Base-by-base conservation (phyloP, 2,888 invertebrate genomes). In the Coleophora deauratella region DNA sequence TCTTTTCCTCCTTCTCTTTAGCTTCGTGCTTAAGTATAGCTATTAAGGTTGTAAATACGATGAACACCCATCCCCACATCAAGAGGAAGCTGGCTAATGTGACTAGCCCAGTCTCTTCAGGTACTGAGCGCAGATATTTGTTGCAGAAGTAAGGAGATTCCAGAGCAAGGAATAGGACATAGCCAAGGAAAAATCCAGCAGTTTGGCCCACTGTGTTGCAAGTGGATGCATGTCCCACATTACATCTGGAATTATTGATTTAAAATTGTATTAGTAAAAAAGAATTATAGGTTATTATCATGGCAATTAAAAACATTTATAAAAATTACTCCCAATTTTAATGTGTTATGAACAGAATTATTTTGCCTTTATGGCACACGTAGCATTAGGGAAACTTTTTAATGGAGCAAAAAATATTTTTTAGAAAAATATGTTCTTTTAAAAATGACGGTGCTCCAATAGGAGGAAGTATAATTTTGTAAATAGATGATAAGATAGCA, bases 201-300 rank as follows among this genome's bases (percentile, higher is more conserved):
- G 98, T 99, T 85, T 99, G 99, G 2, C 99, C 99, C 0, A 99
- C 97, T 56, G 96, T 95, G 68, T 99, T 99, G 68, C 99, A 99
- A 0, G 99, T 99, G 1, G 99, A 99, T 0, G 99, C 99, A 85
- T 99, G 97, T 2, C 96, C 97, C 3, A 99, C 97, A 82, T 99
- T 99, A 57, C 92, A 88, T 55, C 94, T 94, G 69, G 35, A 87
- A 41, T 38, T 13, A 14, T 15, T 31, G 27, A 10, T 12, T 35
- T 40, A 9, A n/a, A 36, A 3, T 4, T 11, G n/a, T n/a, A n/a
- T n/a, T n/a, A n/a, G n/a, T n/a, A n/a, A n/a, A n/a, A n/a, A n/a
- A n/a, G n/a, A n/a, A n/a, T n/a, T n/a, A n/a, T n/a, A n/a, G n/a
- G n/a, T n/a, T n/a, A n/a, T n/a, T n/a, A n/a, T n/a, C n/a, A n/a